Base-by-base conservation (phyloP, 1,140 invertebrate species). In the Catajapyx aquilonaris region DNA sequence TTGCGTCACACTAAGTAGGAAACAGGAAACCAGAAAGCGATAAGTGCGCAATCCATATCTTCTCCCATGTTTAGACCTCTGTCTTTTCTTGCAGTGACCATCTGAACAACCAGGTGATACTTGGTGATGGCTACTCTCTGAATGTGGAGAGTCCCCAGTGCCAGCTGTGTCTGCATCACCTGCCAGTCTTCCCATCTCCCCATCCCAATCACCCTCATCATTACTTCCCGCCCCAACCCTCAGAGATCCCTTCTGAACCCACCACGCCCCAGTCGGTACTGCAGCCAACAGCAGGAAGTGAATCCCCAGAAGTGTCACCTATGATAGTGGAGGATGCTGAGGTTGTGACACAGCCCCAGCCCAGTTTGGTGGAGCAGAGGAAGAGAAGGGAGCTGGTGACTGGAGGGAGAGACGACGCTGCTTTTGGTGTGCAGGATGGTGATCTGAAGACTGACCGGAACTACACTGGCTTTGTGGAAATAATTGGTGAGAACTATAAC, bases 381-480 rank as follows among this genome's bases (percentile, higher is more conserved):
- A n/a, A 7, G 38, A 44, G 34, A n/a, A n/a, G n/a, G n/a, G n/a
- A n/a, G n/a, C n/a, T n/a, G n/a, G n/a, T n/a, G n/a, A n/a, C n/a
- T n/a, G n/a, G n/a, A n/a, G n/a, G n/a, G n/a, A n/a, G n/a, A n/a
- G n/a, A n/a, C n/a, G n/a, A n/a, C n/a, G n/a, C n/a, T n/a, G n/a
- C n/a, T n/a, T n/a, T n/a, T 1, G 63, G 60, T 42, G 31, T 45
- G 2, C 37, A 44, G 20, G 81, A 87, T 54, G 80, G 81, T 0
- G 60, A 60, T 31, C 59, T 86, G 20, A 76, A 84, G 48, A 63
- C 69, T 10, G 64, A 66, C 16, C 70, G 75, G 1, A 81, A 80
- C 48, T 87, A 87, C 43, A 84, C 80, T 1, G 71, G 73, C 17
- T 85, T 81, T 49, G 60, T 87, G 17, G 79, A 85, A 62, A 62